These are phyloP conservation scores for Nymphicus hollandicus DNA, from an alignment of 2,113 vertebrate species.

Conservation along the genomic window DNA sequence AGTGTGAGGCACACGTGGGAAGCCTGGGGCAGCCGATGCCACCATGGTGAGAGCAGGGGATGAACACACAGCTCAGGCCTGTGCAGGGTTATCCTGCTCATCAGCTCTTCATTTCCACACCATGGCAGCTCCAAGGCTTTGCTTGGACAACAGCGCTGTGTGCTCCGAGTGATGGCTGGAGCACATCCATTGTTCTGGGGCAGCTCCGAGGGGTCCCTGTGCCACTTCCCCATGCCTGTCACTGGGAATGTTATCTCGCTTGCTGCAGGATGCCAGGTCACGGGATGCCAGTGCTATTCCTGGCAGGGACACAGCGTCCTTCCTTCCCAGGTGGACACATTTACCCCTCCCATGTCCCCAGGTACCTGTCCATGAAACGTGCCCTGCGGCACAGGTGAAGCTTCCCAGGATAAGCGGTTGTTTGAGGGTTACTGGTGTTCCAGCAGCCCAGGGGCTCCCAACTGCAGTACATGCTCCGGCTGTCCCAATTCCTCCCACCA, in stretches of 20 bases:
- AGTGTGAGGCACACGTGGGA: not conserved
- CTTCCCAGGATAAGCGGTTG: slow-evolving; percentile 12
- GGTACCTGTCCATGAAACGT: not conserved
- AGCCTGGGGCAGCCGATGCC: not conserved
- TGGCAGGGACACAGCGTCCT: not conserved
- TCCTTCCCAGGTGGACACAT: not conserved
- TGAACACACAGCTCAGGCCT: not conserved
- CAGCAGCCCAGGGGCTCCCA: not conserved
- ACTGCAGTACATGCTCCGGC: rapidly evolving
- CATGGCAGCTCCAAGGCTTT: rapidly evolving
- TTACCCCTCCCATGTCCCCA: not conserved
- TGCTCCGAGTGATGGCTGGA: rapidly evolving
- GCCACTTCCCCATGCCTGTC: not conserved
- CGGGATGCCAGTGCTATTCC: not conserved
- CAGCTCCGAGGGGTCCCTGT: rapidly evolving
- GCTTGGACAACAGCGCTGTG: not conserved
- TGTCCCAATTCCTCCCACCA: not conserved
- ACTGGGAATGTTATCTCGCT: rapidly evolving
- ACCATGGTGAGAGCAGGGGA: rapidly evolving
- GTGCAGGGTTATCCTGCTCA: rapidly evolving
- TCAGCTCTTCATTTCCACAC: not conserved
- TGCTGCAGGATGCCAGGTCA: not conserved
- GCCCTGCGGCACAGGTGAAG: not conserved
- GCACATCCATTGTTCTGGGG: rapidly evolving
- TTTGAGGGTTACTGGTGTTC: not conserved